A percentile compares a stretch with the other conserved stretches of the same genome.
These are phyloP conservation scores for Chelon labrosus DNA, from an alignment of 2,797 vertebrate species.

Conservation along the genomic window DNA sequence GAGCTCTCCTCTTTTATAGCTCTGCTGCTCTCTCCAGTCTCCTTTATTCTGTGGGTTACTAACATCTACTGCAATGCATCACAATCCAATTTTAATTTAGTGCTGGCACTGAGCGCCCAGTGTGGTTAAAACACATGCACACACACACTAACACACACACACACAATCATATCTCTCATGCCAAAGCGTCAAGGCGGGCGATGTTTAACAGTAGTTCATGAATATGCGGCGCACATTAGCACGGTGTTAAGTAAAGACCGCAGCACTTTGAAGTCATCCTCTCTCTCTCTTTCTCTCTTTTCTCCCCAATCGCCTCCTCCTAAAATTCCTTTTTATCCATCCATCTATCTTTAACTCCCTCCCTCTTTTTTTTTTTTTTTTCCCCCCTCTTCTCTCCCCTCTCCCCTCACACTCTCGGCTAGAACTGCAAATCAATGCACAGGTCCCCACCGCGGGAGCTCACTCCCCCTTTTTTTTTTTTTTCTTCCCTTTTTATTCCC, in stretches of 20 bases:
- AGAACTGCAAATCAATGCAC: slow-evolving; percentile 72
- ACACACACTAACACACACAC: slow-evolving; percentile 9
- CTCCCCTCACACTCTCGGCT: slow-evolving; percentile 35
- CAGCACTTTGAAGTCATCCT: slow-evolving; percentile 75
- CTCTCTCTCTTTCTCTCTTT: slow-evolving; percentile 45
- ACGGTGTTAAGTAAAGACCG: slow-evolving; percentile 71
- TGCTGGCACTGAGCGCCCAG: slow-evolving; percentile 61
- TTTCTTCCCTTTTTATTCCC: slow-evolving; percentile 59
- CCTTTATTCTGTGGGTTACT: slow-evolving; percentile 69
- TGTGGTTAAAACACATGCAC: slow-evolving; percentile 58
- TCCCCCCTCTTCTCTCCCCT: neutral
- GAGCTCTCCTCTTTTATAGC: slow-evolving; percentile 41
- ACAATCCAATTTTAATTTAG: slow-evolving; percentile 84
- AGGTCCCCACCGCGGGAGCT: slow-evolving; percentile 68
- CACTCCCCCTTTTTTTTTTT: slow-evolving; percentile 57
- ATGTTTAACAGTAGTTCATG: slow-evolving; percentile 76
- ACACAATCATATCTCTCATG: slow-evolving; percentile 52
- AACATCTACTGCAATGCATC: slow-evolving; percentile 84
- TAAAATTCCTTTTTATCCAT: slow-evolving; percentile 52
- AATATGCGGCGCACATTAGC: slow-evolving; percentile 80
- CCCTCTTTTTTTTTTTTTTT: neutral
- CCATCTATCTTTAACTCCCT: slow-evolving; percentile 48
- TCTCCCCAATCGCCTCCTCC: slow-evolving; percentile 39
- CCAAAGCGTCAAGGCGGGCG: slow-evolving; percentile 50
- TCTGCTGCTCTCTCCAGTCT: slow-evolving; percentile 45